phyloP scores from a whole-genome alignment of 2,797 vertebrate genomes.

The Pseudochirops cupreus region DNA sequence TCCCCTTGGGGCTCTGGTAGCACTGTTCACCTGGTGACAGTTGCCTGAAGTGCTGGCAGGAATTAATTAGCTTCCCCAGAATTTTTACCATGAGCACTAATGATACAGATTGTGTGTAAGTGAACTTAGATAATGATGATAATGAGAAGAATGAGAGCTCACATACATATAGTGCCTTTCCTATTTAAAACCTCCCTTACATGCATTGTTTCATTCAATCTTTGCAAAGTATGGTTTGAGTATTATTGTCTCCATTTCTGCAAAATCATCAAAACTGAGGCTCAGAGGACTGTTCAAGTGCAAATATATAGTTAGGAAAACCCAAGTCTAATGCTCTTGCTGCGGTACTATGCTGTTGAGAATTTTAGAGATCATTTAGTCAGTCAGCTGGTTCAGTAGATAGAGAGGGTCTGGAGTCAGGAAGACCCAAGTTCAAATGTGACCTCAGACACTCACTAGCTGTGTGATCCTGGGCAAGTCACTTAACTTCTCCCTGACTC shows the following conservation, averaged over 20 bases:
- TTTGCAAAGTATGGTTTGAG: background rate
- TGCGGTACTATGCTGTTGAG: background rate
- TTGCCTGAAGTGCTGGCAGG: background rate
- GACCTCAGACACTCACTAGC: background rate
- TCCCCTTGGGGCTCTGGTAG: background rate
- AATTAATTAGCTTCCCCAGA: background rate
- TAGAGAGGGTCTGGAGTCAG: background rate
- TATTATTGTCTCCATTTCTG: background rate
- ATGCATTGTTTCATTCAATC: background rate
- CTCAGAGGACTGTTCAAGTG: background rate
- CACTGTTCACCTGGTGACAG: background rate
- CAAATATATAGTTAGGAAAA: background rate
- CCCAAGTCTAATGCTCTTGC: background rate
- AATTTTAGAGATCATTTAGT: background rate
- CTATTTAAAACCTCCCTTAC: background rate
- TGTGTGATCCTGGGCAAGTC: background rate
- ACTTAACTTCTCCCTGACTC: background rate
- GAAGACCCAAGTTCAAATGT: background rate
- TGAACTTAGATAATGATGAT: background rate
- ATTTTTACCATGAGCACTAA: background rate
- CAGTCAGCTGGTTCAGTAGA: background rate
- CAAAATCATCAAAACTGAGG: background rate
- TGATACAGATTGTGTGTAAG: background rate
- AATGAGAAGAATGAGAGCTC: background rate
- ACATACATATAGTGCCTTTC: background rate